phyloP scores from a whole-genome alignment of 2,797 vertebrate genomes.

The Ctenopoma kingsleyae region DNA sequence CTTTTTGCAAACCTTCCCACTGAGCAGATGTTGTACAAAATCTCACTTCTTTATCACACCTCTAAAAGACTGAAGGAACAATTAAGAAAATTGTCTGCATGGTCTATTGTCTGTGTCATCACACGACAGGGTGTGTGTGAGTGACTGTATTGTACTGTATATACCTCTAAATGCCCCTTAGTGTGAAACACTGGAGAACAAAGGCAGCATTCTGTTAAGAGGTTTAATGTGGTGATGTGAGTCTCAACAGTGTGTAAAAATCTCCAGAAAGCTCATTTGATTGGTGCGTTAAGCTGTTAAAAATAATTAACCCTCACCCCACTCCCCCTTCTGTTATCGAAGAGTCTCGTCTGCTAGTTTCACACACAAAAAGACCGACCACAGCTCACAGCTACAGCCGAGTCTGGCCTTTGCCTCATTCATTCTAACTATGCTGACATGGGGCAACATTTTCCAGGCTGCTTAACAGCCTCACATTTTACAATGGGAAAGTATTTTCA shows the following conservation, averaged over 20 bases:
- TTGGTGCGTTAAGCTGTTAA: conserved; percentile 90
- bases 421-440: conserved; percentile 57
- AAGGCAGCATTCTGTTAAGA: conserved; percentile 87
- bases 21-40: not conserved
- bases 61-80: conserved; percentile 15
- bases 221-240: conserved; percentile 82
- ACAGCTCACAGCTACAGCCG: conserved; percentile 39
- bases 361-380: conserved; percentile 50
- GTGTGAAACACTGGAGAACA: conserved; percentile 83
- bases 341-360: conserved; percentile 42
- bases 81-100: conserved; percentile 34
- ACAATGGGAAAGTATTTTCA: conserved; percentile 73
- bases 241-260: conserved; percentile 81
- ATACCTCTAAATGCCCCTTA: conserved; percentile 63
- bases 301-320: conserved; percentile 88
- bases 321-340: conserved; percentile 37
- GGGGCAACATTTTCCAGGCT: conserved; percentile 70
- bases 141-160: conserved; percentile 60
- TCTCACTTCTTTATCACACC: conserved; percentile 11
- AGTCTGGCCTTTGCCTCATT: conserved; percentile 63
- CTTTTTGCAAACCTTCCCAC: conserved; percentile 46
- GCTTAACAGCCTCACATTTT: conserved; percentile 63
- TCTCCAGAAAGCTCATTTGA: conserved; percentile 86
- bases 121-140: conserved; percentile 53
- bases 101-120: conserved; percentile 63